phyloP scores from a whole-genome alignment of 2,113 vertebrate genomes.

The Chamaea fasciata region DNA sequence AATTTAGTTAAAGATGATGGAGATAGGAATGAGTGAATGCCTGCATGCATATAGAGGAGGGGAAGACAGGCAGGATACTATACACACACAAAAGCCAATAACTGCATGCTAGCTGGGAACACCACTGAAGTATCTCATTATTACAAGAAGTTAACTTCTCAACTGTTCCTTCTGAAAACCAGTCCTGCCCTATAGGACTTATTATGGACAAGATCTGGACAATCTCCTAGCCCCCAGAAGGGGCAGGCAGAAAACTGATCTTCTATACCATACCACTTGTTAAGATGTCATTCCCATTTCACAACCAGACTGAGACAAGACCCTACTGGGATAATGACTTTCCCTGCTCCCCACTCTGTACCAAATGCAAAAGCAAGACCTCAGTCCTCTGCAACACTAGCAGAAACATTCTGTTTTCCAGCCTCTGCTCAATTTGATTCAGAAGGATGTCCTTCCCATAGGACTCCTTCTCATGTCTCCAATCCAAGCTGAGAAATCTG shows the following conservation, averaged over 20 bases:
- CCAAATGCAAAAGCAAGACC: not conserved
- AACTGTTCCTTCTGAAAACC: not conserved
- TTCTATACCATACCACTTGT: not conserved
- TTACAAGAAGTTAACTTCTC: not conserved
- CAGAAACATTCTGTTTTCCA: not conserved
- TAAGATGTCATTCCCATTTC: not conserved
- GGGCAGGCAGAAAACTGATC: not conserved
- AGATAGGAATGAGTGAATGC: conserved; percentile 58
- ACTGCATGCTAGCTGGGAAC: not conserved
- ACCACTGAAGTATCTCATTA: not conserved
- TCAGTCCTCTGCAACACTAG: not conserved
- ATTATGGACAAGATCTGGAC: not conserved
- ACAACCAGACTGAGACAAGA: not conserved
- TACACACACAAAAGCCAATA: not conserved
- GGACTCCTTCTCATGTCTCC: not conserved
- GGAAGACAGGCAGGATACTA: not conserved
- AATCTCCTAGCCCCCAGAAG: not conserved
- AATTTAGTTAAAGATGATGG: conserved; percentile 72
- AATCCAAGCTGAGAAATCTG: not conserved
- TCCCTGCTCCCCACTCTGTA: not conserved
- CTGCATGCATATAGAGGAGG: not conserved
- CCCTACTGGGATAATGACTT: not conserved
- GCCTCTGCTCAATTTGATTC: not conserved
- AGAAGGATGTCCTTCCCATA: not conserved
- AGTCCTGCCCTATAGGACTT: not conserved